These are phyloP conservation scores for Pitta sordida DNA, from an alignment of 2,113 vertebrate species.

Conservation along the genomic window DNA sequence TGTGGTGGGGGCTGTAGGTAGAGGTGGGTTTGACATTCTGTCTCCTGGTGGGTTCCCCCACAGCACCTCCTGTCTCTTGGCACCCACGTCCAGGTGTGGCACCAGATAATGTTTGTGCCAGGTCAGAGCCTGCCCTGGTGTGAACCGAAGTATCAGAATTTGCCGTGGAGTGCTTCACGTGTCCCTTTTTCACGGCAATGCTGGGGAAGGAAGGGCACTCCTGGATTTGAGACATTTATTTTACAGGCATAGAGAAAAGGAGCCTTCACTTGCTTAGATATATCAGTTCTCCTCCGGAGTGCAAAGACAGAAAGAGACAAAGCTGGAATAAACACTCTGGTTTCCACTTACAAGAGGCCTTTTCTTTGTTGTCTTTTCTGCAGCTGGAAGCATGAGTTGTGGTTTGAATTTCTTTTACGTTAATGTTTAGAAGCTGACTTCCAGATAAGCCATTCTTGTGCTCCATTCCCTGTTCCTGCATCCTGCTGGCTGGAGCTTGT, in stretches of 20 bases:
- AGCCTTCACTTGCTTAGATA: accelerated
- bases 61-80: accelerated
- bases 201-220: accelerated
- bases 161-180: background rate
- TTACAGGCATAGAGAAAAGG: background rate
- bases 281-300: background rate
- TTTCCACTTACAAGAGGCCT: background rate
- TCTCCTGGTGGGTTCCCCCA: accelerated
- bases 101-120: accelerated
- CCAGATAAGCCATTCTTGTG: accelerated
- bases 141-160: accelerated
- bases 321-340: background rate
- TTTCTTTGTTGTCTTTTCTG: background rate
- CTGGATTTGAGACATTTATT: background rate
- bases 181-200: background rate
- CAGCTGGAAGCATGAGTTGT: background rate
- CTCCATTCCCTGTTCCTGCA: background rate
- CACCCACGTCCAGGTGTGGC: background rate
- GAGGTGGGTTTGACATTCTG: accelerated
- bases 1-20: accelerated
- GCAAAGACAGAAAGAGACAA: background rate
- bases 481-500: background rate
- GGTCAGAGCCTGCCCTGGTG: background rate
- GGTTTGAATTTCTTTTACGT: background rate
- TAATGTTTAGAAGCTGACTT: background rate